A percentile compares a stretch with the other conserved stretches of the same genome.
phyloP scores from a whole-genome alignment of 92 coral and sea anemone species.

The Paramuricea clavata region DNA sequence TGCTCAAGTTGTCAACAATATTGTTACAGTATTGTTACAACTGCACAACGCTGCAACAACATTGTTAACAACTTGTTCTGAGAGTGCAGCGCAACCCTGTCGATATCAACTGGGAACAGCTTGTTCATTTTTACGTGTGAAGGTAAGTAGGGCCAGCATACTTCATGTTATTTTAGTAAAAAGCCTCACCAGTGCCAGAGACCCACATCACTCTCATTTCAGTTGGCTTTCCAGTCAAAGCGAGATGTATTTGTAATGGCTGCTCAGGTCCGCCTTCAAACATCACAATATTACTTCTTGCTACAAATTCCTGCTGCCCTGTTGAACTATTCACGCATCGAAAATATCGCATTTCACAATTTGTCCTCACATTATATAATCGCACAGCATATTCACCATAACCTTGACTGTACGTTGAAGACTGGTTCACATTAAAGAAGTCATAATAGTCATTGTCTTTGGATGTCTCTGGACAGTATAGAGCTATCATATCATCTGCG shows the following conservation, averaged over 20 bases:
- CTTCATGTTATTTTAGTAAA: not conserved
- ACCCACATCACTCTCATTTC: slow-evolving; percentile 98
- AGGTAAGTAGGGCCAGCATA: too few relatives aligned
- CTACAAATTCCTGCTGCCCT: slow-evolving; percentile 52
- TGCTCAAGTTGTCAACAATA: too few relatives aligned
- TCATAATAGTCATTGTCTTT: slow-evolving; percentile 78
- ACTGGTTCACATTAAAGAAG: slow-evolving; percentile 68
- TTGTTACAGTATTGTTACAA: too few relatives aligned
- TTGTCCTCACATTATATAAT: slow-evolving; percentile 38
- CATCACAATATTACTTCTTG: slow-evolving; percentile 76
- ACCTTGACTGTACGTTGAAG: slow-evolving; percentile 72
- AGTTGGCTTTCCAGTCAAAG: slow-evolving; percentile 92
- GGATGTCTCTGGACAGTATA: slow-evolving; percentile 82
- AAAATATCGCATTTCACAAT: slow-evolving; percentile 88
- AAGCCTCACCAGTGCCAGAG: slow-evolving; percentile 92
- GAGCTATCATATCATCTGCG: slow-evolving; percentile 70
- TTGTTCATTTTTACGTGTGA: too few relatives aligned
- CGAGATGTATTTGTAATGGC: slow-evolving; percentile 86
- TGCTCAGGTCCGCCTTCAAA: slow-evolving; percentile 84
- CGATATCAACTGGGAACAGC: too few relatives aligned
- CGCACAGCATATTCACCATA: slow-evolving; percentile 59
- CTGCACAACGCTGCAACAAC: too few relatives aligned
- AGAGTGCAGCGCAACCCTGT: too few relatives aligned
- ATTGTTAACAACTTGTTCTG: too few relatives aligned
- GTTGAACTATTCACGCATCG: slow-evolving; percentile 58